Evolutionary conservation across 2,113 vertebrate species (phyloP), one percentile per base, ranked within the genome.

Genomic region (Heteronetta atricapilla): DNA sequence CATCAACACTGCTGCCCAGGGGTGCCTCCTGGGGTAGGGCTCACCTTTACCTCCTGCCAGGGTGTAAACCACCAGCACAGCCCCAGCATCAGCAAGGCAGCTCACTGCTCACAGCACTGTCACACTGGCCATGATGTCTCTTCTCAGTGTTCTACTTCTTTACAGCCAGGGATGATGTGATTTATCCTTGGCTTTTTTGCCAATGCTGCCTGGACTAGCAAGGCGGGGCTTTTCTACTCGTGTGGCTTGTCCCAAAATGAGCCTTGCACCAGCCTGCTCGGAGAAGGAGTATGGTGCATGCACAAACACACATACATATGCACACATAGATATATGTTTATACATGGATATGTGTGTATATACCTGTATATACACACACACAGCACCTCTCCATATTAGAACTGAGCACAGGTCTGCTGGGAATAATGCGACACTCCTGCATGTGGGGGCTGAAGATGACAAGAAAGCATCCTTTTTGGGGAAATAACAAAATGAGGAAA

Each of bases 1-100:
- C 0, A 5, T 14, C 12, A 22, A 11, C 0, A 0, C 2, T 4
- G 46, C 5, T 0, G 0, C 0, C 0, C 8, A 3, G 4, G 5
- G 13, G 26, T 73, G 34, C 25, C 34, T 76, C 4, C 0, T 46
- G 40, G 19, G 21, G 7, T 53, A 64, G 56, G 17, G 14, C 21
- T 42, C 28, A 48, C 1, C 7, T 70, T 13, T 1, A 1, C 19
- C 2, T 4, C 34, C 10, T 52, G 36, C 56, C 40, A 46, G 42
- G 22, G 4, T 6, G 13, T 25, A 55, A 46, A 86, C 33, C 22
- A 82, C 11, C 17, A 44, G 26, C 31, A n/a, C 13, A 82, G 36
- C 13, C 40, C 14, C 29, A 29, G 29, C 0, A 3, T 31, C 70
- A 79, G 48, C 8, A 53, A 62, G 36, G 25, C 0, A 0, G 8